Base-by-base conservation (phyloP, 2,888 invertebrate species). In the Drepana falcataria region DNA sequence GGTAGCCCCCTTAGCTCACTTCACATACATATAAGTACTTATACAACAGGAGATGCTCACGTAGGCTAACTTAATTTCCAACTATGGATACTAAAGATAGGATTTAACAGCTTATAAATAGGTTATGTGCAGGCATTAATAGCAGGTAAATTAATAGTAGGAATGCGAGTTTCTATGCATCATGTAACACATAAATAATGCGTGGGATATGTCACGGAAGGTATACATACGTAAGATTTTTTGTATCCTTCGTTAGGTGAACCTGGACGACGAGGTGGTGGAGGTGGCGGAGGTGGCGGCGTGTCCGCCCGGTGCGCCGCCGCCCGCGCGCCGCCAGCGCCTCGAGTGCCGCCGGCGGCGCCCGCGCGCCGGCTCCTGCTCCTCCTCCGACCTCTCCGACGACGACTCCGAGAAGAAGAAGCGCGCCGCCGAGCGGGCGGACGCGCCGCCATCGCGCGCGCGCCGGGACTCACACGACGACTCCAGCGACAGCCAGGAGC, bases 371-470 rank as follows among this genome's bases (percentile, higher is more conserved):
- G 96, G 97, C 4, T 97, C 97, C 53, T 98, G 98, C 77, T 97
- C 97, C 68, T 98, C 97, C 53, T 98, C 98, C 0, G 98, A 98
- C 82, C 96, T 98, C 4, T 97, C 97, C 58, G 98, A 98, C 80
- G 96, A 97, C 79, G 96, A 96, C 75, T 95, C 95, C 53, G 96
- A 96, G 75, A 93, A 96, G 61, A 96, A 96, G 79, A 96, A 96
- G 77, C 92, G 96, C 54, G 94, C 95, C 9, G 94, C 95, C 60
- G 91, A 95, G 55, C 86, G 88, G 54, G 92, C 91, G 47, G 92
- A 93, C 35, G 79, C 78, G 47, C 92, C 94, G 48, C 91, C 89
- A 4, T 94, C 94, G 65, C 92, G 94, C 47, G 85, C 94, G 56
- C 91, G 96, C 34, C 92, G 96, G 6, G 96, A 96, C 76, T 96